phyloP scores from a whole-genome alignment of 2,113 vertebrate genomes.

The Rhabdomys dilectus region DNA sequence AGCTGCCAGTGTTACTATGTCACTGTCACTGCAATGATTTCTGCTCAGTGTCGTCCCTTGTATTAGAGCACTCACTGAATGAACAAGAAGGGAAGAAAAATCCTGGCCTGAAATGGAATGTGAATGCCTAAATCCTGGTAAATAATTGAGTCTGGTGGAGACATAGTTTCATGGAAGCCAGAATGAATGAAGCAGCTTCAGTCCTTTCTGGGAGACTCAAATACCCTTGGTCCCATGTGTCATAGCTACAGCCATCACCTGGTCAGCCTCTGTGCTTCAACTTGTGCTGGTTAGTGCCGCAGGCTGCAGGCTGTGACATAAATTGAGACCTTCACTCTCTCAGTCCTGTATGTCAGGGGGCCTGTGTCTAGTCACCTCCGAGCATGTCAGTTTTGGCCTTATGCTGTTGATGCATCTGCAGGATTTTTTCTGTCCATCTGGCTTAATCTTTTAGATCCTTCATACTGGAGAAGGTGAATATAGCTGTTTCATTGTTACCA shows the following conservation, averaged over 20 bases:
- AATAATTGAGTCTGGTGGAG: constrained; percentile 26
- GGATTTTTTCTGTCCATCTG: neutral
- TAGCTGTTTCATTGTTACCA: neutral
- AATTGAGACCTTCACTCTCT: neutral
- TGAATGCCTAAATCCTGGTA: constrained; percentile 52
- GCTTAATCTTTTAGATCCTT: neutral
- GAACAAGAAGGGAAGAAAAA: constrained; percentile 22
- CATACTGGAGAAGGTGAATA: neutral
- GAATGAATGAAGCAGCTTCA: neutral
- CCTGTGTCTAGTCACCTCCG: neutral
- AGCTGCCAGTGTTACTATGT: constrained; percentile 20
- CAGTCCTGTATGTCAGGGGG: neutral
- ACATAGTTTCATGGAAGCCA: neutral
- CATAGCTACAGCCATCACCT: neutral
- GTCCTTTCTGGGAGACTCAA: neutral
- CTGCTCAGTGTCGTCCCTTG: constrained; percentile 32
- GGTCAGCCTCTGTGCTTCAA: neutral
- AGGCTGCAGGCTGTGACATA: neutral
- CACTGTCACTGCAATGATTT: constrained; percentile 34
- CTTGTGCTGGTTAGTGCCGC: neutral
- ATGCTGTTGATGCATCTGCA: neutral
- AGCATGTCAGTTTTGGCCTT: neutral
- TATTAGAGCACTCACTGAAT: constrained; percentile 39
- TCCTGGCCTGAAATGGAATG: constrained; percentile 7
- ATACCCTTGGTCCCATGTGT: neutral